Evolutionary conservation across 2,797 vertebrate species (phyloP).

Genomic region (Liasis olivaceus): DNA sequence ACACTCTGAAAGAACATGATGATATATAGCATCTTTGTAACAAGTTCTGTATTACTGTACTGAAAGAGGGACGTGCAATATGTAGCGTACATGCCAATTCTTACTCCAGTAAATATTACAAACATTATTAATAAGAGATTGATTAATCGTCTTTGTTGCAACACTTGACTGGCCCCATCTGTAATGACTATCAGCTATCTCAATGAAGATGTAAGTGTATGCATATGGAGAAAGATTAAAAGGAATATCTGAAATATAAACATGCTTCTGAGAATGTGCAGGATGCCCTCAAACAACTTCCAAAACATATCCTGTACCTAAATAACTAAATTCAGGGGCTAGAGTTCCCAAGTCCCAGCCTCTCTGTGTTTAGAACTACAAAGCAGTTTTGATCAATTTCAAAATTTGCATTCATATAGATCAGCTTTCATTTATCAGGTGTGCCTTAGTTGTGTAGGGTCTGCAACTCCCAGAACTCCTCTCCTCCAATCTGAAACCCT

Average conservation of each 20-base stretch:
- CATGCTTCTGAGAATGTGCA: background rate
- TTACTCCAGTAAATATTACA: conserved; percentile 28
- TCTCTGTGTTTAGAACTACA: background rate
- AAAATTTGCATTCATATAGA: background rate
- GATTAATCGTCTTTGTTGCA: conserved; percentile 19
- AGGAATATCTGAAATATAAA: background rate
- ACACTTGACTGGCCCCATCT: background rate
- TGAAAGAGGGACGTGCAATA: background rate
- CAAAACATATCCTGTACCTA: background rate
- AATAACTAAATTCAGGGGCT: background rate
- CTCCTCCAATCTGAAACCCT: background rate
- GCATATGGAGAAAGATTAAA: background rate
- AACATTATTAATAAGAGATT: conserved; percentile 30
- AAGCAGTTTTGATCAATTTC: background rate
- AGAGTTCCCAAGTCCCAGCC: too few relatives aligned
- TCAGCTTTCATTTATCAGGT: background rate
- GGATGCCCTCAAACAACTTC: background rate
- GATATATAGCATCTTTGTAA: background rate
- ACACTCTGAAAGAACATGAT: background rate
- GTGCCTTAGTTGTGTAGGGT: background rate
- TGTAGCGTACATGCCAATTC: background rate
- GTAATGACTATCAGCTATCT: background rate
- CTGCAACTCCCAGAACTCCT: background rate
- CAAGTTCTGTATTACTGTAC: conserved; percentile 5
- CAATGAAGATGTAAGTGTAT: background rate